Percentiles rank a stretch among this genome's conserved stretches.
Evolutionary conservation across 1,140 invertebrate genomes (phyloP).

Genomic region (Orchesella cincta): DNA sequence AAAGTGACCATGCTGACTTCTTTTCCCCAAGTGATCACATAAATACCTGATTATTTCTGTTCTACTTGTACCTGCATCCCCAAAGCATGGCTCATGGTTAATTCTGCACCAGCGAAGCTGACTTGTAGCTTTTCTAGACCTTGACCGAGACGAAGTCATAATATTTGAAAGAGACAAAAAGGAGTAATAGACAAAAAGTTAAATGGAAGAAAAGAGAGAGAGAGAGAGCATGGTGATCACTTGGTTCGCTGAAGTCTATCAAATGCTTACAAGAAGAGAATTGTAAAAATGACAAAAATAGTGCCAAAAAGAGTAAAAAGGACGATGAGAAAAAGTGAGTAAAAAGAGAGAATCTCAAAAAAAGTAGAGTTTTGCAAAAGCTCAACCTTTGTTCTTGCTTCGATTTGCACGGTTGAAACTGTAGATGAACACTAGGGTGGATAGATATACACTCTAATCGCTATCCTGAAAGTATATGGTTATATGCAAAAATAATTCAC

Average conservation of each 20-base stretch:
- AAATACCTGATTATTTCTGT: background rate
- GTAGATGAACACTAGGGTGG: background rate
- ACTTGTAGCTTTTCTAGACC: slow-evolving; percentile 4
- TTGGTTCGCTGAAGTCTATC: slow-evolving; percentile 16
- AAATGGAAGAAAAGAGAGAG: slow-evolving; percentile 49
- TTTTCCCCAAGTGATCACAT: background rate
- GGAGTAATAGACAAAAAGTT: slow-evolving; percentile 21
- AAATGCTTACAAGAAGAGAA: slow-evolving; percentile 36
- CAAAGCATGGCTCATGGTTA: slow-evolving; percentile 17
- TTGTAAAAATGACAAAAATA: slow-evolving; percentile 46
- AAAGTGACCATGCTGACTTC: slow-evolving; percentile 3
- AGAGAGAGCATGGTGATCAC: slow-evolving; percentile 41
- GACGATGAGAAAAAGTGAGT: slow-evolving; percentile 25
- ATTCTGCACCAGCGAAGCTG: slow-evolving; percentile 23
- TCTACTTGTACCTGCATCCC: background rate
- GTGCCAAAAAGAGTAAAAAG: slow-evolving; percentile 20
- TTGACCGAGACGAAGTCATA: too few relatives aligned
- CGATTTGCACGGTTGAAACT: slow-evolving; percentile 27
- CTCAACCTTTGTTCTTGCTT: slow-evolving; percentile 36
- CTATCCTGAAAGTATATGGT: slow-evolving; percentile 40
- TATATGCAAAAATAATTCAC: slow-evolving; percentile 34
- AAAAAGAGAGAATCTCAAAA: slow-evolving; percentile 40
- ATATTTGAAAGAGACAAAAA: too few relatives aligned
- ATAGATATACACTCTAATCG: background rate
- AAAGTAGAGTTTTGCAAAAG: slow-evolving; percentile 33